Evolutionary conservation across 2,113 vertebrate species (phyloP).

Genomic region (Pangasianodon gigas): DNA sequence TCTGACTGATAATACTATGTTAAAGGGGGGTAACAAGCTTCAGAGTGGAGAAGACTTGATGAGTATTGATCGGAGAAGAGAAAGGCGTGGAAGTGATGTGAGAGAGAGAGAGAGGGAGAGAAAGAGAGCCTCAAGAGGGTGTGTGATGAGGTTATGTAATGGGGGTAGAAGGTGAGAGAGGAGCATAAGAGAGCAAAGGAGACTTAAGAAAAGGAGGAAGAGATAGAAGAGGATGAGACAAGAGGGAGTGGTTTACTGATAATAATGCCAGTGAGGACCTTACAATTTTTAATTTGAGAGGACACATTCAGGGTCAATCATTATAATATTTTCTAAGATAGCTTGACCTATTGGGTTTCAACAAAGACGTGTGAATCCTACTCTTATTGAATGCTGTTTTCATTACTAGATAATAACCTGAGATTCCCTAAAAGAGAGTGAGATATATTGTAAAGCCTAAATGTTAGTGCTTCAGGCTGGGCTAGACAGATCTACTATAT

Average conservation of each 20-base stretch:
- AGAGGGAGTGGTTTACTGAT: slow-evolving; percentile 37
- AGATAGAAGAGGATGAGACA: not conserved
- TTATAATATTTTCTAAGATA: slow-evolving; percentile 51
- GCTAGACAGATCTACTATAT: not conserved
- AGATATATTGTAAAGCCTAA: not conserved
- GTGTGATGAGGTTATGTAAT: slow-evolving; percentile 33
- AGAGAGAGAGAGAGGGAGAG: slow-evolving; percentile 38
- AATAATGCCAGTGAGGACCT: slow-evolving; percentile 30
- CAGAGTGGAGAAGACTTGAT: slow-evolving; percentile 34
- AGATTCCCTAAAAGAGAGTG: not conserved
- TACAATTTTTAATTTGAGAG: slow-evolving; percentile 39
- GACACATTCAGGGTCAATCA: slow-evolving; percentile 42
- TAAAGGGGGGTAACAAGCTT: slow-evolving; percentile 34
- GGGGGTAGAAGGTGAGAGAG: slow-evolving; percentile 42
- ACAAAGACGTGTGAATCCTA: not conserved
- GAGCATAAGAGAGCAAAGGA: not conserved
- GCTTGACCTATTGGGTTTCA: not conserved
- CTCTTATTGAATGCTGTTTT: slow-evolving; percentile 20
- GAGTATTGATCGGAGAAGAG: slow-evolving; percentile 27
- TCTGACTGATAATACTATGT: slow-evolving; percentile 45
- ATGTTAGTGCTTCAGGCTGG: not conserved
- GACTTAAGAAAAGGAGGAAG: not conserved
- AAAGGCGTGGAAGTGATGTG: slow-evolving; percentile 43
- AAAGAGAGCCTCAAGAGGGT: slow-evolving; percentile 40
- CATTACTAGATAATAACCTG: not conserved